Evolutionary conservation across 2,113 vertebrate genomes (phyloP), one percentile per base, ranked within the genome.

Genomic region (Tachysurus vachellii): DNA sequence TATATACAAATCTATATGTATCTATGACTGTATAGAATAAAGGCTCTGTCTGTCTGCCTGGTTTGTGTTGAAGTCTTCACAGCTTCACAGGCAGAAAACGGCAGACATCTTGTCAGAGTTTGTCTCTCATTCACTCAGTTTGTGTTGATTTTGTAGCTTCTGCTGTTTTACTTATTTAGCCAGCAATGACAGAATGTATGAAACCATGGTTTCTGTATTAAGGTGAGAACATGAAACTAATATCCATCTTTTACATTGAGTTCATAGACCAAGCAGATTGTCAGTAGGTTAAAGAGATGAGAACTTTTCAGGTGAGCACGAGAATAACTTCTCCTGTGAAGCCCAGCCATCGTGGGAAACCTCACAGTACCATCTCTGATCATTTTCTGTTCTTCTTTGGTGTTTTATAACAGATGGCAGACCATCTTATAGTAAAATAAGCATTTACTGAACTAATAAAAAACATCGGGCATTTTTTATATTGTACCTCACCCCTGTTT

Each of bases 1-100:
- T 90, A 84, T 57, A 90, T 88, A 88, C 14, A 61, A 86, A 88
- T 84, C 79, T 87, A 73, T 88, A 87, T 87, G 79, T 88, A 83
- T 88, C 93, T 95, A 93, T 90, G 90, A 95, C 93, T 94, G 91
- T 95, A 93, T 95, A 95, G 93, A 94, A 95, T 94, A 94, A 95
- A 95, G 93, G 84, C 90, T 70, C 88, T 91, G 91, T 91, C 90
- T 89, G 92, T 83, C 28, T 90, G 86, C 61, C 56, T 82, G 83
- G n/a, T 53, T 70, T 82, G 61, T 77, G 82, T 71, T 68, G 56
- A 80, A 71, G 84, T 88, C 64, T 31, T 59, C 42, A 84, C 17
- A 54, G 80, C 80, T 85, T 54, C 26, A 3, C 70, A 76, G 82
- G 68, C 82, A 66, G 76, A 59, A 84, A 85, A 79, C 12, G 2